Base-by-base conservation (phyloP, 2,113 vertebrate species). In the Platichthys stellatus region DNA sequence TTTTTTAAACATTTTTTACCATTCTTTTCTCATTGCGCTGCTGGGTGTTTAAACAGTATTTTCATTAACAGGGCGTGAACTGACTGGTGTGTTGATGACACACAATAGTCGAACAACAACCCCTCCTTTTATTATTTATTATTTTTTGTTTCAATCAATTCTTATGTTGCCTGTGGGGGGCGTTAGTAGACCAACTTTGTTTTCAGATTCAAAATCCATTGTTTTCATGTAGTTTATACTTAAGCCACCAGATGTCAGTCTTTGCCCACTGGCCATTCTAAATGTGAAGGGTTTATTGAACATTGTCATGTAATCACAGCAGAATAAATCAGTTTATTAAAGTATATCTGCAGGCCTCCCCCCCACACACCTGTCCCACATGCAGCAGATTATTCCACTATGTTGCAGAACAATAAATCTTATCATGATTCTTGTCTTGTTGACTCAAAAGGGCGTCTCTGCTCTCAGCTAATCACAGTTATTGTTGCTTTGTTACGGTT, bases 201-300 rank as follows among this genome's bases (percentile, higher is more conserved):
- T 40, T 40, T 12, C 38, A 40, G 10, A 10, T 0, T 40, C 2
- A 40, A 10, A 3, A 40, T 10, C 38, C 28, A 49, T 23, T 7
- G 38, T 47, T 60, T 75, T 63, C 23, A 49, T 78, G 47, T 40
- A 26, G 5, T 72, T 62, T 26, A 49, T 20, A 12, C 17, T 66
- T 54, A 68, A 38, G 51, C 45, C 69, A 74, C 17, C 45, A 78
- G 86, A 51, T 70, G 77, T 80, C 81, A 23, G 74, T 70, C 78
- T 85, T 69, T 54, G 1, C 23, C n/a, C 6, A 57, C 3, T 59
- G 8, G 2, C 12, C 10, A 31, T 15, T 43, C 2, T 13, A 43
- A 31, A 31, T 31, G 5, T 31, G 31, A 31, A 31, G 31, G 31
- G 31, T 31, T 31, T 31, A 31, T 31, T 8, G 31, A 31, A 31